A percentile compares a stretch with the other conserved stretches of the same genome.
phyloP scores from a whole-genome alignment of 2,888 invertebrate species.

The Caenorhabditis parvicauda region DNA sequence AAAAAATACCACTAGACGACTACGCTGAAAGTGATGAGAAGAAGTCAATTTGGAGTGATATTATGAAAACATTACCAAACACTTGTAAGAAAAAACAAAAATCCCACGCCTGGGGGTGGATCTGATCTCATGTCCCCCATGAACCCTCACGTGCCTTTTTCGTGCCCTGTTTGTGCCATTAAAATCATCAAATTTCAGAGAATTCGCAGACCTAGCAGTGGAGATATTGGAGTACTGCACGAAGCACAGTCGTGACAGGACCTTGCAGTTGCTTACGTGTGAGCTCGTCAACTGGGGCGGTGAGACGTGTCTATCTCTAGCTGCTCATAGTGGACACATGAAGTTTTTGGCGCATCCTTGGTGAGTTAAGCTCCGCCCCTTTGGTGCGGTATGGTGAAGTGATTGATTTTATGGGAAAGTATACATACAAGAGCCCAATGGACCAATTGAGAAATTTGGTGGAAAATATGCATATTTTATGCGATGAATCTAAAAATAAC shows the following conservation, averaged over 20 bases:
- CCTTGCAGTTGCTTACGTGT: constrained; percentile 89
- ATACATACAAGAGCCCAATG: too few relatives aligned
- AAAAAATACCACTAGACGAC: too few relatives aligned
- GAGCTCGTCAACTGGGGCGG: constrained; percentile 96
- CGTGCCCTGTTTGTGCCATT: too few relatives aligned
- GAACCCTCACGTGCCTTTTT: not conserved
- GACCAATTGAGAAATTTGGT: not conserved
- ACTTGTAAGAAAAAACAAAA: too few relatives aligned
- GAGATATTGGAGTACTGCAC: constrained; percentile 94
- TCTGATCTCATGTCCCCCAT: too few relatives aligned
- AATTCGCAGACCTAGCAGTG: constrained; percentile 71
- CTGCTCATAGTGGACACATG: constrained; percentile 86
- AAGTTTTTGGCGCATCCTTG: constrained; percentile 67
- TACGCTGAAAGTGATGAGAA: too few relatives aligned
- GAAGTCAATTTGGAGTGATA: too few relatives aligned
- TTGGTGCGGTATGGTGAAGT: too few relatives aligned
- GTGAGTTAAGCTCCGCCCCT: too few relatives aligned
- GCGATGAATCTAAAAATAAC: not conserved
- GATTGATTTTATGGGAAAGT: too few relatives aligned
- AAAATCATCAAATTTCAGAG: constrained; percentile 31
- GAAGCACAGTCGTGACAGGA: constrained; percentile 81
- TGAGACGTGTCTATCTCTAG: constrained; percentile 91
- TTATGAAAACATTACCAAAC: too few relatives aligned
- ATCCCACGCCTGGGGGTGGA: too few relatives aligned
- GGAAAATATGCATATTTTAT: not conserved